Evolutionary conservation across 2,888 invertebrate species (phyloP).

Genomic region (Cepaea hortensis): DNA sequence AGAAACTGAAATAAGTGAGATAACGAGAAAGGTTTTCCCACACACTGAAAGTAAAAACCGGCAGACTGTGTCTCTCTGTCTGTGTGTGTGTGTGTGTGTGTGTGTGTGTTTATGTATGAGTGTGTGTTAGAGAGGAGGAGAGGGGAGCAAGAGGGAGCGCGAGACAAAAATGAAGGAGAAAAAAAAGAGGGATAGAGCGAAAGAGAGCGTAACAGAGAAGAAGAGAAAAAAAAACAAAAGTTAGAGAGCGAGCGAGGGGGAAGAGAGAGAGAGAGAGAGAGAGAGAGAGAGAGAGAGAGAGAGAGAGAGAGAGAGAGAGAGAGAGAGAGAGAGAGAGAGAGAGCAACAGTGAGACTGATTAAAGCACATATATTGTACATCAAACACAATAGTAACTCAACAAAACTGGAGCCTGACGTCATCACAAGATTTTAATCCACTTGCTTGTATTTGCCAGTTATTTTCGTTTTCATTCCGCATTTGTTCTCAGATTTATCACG

Average conservation of each 20-base stretch:
- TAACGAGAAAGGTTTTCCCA: no score
- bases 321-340: conserved; percentile 9
- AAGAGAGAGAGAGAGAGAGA: background rate
- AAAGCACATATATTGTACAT: background rate
- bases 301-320: background rate
- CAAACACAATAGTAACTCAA: background rate
- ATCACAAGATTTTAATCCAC: background rate
- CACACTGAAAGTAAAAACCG: no score
- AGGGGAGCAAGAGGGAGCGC: background rate
- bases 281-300: conserved; percentile 9
- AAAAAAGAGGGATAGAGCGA: background rate
- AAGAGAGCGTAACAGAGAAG: background rate
- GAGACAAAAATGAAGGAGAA: background rate
- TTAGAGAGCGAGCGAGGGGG: no score
- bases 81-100: no score
- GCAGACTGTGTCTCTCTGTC: no score
- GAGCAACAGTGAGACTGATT: background rate
- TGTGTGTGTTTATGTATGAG: no score
- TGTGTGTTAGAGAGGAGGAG: background rate
- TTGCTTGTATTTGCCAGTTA: no score
- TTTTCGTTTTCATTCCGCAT: no score
- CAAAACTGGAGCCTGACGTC: background rate
- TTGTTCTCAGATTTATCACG: no score
- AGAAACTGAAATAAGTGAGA: no score
- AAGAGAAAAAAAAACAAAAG: no score